These are phyloP conservation scores for Philereme transversata DNA, from an alignment of 2,888 invertebrate genomes.

Conservation along the genomic window DNA sequence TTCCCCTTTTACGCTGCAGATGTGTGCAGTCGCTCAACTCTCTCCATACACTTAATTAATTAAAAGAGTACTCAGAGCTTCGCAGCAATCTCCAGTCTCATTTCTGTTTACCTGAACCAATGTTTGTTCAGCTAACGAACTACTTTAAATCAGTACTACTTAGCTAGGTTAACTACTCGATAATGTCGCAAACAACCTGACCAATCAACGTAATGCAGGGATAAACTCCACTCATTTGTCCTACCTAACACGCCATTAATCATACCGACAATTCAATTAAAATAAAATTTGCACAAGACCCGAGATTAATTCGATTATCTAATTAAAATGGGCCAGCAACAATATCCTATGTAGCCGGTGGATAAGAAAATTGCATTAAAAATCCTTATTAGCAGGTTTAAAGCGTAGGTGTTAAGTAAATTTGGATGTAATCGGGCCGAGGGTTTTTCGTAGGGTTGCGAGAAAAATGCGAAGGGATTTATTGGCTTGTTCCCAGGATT, in stretches of 20 bases:
- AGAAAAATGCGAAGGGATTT: conserved; percentile 80
- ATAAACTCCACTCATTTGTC: conserved; percentile 50
- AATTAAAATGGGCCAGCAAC: conserved; percentile 71
- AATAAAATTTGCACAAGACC: conserved; percentile 70
- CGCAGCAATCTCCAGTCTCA: conserved; percentile 47
- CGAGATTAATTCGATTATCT: conserved; percentile 66
- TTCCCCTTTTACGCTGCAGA: conserved; percentile 53
- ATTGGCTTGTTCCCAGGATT: conserved; percentile 84
- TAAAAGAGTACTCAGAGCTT: conserved; percentile 69
- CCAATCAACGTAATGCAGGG: conserved; percentile 56
- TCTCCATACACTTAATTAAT: conserved; percentile 75
- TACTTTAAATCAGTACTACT: conserved; percentile 36
- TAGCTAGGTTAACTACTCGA: conserved; percentile 45
- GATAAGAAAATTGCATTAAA: conserved; percentile 77
- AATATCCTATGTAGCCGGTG: conserved; percentile 50
- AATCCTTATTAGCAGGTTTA: conserved; percentile 75
- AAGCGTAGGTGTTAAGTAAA: conserved; percentile 83
- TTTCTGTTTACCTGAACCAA: conserved; percentile 67
- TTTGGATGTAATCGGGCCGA: conserved; percentile 79
- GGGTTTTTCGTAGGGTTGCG: conserved; percentile 69
- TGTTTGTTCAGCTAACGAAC: conserved; percentile 75
- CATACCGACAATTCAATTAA: conserved; percentile 64
- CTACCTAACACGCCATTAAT: conserved; percentile 58
- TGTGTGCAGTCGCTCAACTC: conserved; percentile 58
- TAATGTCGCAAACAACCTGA: conserved; percentile 40